Base-by-base conservation (phyloP, 1,140 invertebrate genomes). In the Choristoneura fumiferana region DNA sequence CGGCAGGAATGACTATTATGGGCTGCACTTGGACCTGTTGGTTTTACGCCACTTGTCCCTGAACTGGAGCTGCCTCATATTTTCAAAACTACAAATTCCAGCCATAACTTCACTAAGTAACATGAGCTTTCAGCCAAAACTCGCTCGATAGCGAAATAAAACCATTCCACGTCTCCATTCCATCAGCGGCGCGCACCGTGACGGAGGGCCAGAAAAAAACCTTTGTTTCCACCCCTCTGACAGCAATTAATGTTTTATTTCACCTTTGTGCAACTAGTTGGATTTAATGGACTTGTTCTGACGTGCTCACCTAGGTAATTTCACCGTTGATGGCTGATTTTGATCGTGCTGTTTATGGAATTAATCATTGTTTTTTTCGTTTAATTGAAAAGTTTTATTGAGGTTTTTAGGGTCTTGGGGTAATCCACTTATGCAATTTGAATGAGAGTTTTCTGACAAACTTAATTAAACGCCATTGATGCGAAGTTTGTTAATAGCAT, bases 241-340 rank as follows among this genome's bases (percentile, higher is more conserved):
- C 43, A 45, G 40, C 40, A 49, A 49, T 49, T 49, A 49, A 49
- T 49, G 43, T 18, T 49, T 49, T 49, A 49, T 49, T 49, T 49
- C 43, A 49, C 43, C 43, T 49, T 49, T 49, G 37, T 39, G 43
- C 40, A 18, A 10, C n/a, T 49, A 18, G 10, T 17, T 29, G 22
- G 22, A 29, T 29, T 49, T 29, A 49, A 49, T 49, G 18, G 43
- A 9, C 9, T 29, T 29, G 22, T 29, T 29, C 22, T 29, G 22
- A 29, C 22, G 22, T 29, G 22, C 22, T 29, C 22, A 29, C 22
- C 22, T 18, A 45, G 43, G 43, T 49, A 22, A 29, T 29, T 29
- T 29, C 22, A 2, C 2, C 22, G 22, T 49, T 33, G 12, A 49
- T 49, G 43, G 6, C 43, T 49, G 43, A n/a, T 39, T 39, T 39